These are phyloP conservation scores for Beris morrisii DNA, from an alignment of 2,888 invertebrate genomes.

Conservation along the genomic window DNA sequence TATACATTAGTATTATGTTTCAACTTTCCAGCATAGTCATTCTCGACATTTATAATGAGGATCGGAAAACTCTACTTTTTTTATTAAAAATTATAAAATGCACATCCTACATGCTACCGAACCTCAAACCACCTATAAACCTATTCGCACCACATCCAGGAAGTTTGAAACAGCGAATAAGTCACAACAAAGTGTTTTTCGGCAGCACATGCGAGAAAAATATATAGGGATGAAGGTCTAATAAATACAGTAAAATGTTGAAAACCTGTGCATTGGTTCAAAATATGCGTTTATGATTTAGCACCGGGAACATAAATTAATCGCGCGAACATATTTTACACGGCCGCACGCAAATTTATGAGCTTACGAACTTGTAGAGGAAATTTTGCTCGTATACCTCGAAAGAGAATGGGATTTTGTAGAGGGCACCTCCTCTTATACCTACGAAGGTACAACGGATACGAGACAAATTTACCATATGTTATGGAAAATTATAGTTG, in stretches of 20 bases:
- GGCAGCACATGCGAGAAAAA: no score
- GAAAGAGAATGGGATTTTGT: neutral
- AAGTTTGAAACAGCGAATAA: no score
- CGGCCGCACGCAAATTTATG: slow-evolving; percentile 57
- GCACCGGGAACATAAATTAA: slow-evolving; percentile 52
- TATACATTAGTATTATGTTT: no score
- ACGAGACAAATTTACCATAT: slow-evolving; percentile 1
- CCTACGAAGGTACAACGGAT: neutral
- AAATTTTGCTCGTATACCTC: neutral
- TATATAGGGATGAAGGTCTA: slow-evolving; percentile 12
- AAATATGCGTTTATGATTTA: slow-evolving; percentile 51
- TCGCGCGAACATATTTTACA: slow-evolving; percentile 48
- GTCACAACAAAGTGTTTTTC: no score
- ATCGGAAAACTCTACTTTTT: no score
- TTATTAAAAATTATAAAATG: neutral
- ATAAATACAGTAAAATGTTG: slow-evolving; percentile 37
- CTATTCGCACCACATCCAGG: no score
- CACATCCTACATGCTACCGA: neutral
- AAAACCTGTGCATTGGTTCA: slow-evolving; percentile 44
- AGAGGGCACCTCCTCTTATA: neutral
- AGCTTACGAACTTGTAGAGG: slow-evolving; percentile 46
- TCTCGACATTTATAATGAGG: no score
- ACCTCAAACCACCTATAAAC: no score
- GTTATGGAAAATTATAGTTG: neutral
- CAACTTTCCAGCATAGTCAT: no score